Percentiles rank a stretch among this genome's conserved stretches.
Evolutionary conservation across 2,113 vertebrate species (phyloP).

Genomic region (Chelonoidis abingdonii): DNA sequence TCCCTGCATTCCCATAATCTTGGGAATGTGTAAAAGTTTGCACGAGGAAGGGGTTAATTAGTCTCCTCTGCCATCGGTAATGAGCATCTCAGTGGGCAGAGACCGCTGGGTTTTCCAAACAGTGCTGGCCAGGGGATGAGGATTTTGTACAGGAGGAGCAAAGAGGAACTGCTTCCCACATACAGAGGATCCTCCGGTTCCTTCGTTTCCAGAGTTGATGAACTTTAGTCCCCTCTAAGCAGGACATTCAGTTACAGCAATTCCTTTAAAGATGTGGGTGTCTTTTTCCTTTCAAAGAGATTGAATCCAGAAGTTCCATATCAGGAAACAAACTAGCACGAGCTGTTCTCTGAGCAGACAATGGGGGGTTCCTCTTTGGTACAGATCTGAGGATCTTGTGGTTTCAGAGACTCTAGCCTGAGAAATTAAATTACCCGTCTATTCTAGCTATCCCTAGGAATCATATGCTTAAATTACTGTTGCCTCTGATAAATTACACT

Average conservation of each 20-base stretch:
- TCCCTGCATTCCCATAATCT: background rate
- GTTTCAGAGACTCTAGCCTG: background rate
- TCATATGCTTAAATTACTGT: background rate
- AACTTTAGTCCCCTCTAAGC: background rate
- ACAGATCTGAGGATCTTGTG: background rate
- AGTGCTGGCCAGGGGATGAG: background rate
- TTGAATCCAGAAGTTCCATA: background rate
- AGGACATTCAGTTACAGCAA: slow-evolving; percentile 5
- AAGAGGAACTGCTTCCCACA: background rate
- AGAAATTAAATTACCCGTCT: background rate
- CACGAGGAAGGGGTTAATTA: background rate
- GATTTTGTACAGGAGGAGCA: background rate
- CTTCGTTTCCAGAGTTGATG: slow-evolving; percentile 3
- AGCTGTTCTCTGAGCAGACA: background rate
- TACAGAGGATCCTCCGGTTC: background rate
- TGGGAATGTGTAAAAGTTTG: background rate
- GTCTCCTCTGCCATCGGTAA: background rate
- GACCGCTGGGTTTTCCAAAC: background rate
- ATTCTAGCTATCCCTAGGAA: background rate
- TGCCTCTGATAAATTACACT: background rate
- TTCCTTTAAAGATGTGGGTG: slow-evolving; percentile 1
- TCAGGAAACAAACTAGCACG: background rate
- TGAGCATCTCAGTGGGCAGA: background rate
- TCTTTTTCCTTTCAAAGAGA: slow-evolving; percentile 30
- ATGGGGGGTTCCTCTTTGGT: background rate